Conservation (phyloP, 2,888 invertebrate species). For the Oscheius myriophilus region DNA sequence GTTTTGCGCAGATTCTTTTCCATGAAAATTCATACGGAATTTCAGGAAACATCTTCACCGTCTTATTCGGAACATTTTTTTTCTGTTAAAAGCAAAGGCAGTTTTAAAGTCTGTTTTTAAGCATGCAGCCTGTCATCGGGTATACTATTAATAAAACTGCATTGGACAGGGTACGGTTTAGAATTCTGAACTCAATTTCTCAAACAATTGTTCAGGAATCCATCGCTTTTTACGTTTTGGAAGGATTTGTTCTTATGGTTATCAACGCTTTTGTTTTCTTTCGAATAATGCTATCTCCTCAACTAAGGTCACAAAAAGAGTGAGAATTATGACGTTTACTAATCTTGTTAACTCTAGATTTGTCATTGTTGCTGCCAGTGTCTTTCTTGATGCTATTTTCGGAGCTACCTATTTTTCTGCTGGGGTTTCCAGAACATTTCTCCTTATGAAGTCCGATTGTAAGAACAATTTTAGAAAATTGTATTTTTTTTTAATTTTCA, state of each 20-base stretch:
- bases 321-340: not conserved
- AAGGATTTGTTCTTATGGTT: conserved; percentile 35
- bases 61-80: no score
- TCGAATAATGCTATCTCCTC: conserved; percentile 33
- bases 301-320: conserved; percentile 41
- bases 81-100: no score
- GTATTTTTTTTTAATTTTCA: conserved; percentile 20
- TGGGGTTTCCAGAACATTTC: conserved; percentile 36
- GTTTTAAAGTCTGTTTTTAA: no score
- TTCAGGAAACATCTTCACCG: no score
- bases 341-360: conserved; percentile 31
- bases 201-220: conserved; percentile 33
- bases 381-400: conserved; percentile 46
- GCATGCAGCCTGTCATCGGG: no score
- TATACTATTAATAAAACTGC: no score
- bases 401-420: conserved; percentile 46
- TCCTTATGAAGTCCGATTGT: conserved; percentile 37
- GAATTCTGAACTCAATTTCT: no score
- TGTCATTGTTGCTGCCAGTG: conserved; percentile 39
- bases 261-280: conserved; percentile 34
- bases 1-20: no score
- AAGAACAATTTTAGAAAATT: conserved; percentile 21
- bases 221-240: conserved; percentile 32
- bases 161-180: no score
- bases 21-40: no score